Percentiles rank a stretch among this genome's conserved stretches.
Conservation (phyloP, 37 sponge, comb jelly and placozoan species). For the Cliona cf. orientalis region DNA sequence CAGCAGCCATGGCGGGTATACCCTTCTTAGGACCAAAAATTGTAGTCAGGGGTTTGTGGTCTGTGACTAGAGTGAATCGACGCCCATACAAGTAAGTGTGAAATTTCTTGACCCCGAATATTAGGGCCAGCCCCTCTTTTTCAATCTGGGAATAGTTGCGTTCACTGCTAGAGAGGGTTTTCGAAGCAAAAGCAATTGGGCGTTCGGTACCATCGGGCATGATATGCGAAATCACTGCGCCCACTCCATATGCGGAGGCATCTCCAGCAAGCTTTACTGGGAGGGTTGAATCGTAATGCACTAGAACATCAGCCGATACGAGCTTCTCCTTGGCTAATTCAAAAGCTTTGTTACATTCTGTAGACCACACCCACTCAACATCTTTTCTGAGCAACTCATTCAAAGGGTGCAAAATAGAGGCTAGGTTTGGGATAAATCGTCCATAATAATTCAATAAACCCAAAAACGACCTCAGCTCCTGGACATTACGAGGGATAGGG, state of each 20-base stretch:
- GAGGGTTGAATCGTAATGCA: conserved; percentile 39
- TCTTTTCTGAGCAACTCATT: conserved; percentile 18
- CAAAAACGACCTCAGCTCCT: conserved; percentile 44
- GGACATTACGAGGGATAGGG: conserved; percentile 34
- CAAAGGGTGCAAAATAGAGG: conserved; percentile 40
- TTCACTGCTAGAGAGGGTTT: not conserved
- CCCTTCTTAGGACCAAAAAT: conserved; percentile 36
- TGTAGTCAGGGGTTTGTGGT: conserved; percentile 35
- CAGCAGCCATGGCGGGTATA: conserved; percentile 23
- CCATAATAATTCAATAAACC: conserved; percentile 58
- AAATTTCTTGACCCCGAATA: conserved; percentile 12
- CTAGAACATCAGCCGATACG: conserved; percentile 13
- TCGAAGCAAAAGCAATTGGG: conserved; percentile 48
- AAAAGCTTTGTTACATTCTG: conserved; percentile 28
- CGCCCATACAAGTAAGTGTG: conserved; percentile 69
- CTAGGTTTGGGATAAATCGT: conserved; percentile 37
- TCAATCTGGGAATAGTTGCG: not conserved
- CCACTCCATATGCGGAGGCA: conserved; percentile 57
- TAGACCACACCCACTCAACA: conserved; percentile 34
- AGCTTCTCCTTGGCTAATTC: conserved; percentile 23
- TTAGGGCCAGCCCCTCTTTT: not conserved
- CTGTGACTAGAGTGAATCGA: conserved; percentile 36
- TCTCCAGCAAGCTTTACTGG: conserved; percentile 40
- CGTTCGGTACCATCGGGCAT: conserved; percentile 42
- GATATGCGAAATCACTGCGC: conserved; percentile 59